Evolutionary conservation across 2,888 invertebrate species (phyloP).

Genomic region (Strigamia crassipes): DNA sequence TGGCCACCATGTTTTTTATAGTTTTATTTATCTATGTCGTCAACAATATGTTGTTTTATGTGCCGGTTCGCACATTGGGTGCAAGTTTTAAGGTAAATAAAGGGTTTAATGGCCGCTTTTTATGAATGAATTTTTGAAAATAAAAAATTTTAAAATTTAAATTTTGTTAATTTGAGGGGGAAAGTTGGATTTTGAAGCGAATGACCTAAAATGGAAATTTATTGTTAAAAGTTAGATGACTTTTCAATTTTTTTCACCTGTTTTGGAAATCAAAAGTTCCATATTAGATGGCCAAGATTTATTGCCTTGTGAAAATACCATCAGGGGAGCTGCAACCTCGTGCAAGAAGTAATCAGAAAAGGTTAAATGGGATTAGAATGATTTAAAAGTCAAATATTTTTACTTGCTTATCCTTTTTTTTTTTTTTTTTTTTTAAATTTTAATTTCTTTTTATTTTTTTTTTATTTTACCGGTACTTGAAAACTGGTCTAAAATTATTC

Average conservation of each 20-base stretch:
- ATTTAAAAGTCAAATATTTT: slow-evolving; percentile 16
- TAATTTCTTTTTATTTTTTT: neutral
- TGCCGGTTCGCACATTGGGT: no score
- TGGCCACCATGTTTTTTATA: neutral
- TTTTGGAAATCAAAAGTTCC: neutral
- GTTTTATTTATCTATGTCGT: neutral
- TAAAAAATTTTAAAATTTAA: neutral
- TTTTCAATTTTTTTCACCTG: neutral
- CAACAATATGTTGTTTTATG: no score
- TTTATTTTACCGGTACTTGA: neutral
- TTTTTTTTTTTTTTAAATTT: neutral
- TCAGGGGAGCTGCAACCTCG: neutral
- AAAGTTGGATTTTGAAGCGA: neutral
- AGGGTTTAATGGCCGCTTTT: neutral
- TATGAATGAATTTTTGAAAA: neutral
- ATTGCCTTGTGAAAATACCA: slow-evolving; percentile 2
- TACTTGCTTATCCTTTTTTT: neutral
- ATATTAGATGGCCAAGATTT: neutral
- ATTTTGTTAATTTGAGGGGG: no score
- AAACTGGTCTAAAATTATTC: neutral
- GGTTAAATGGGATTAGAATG: neutral
- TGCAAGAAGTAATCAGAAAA: neutral
- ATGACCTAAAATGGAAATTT: neutral
- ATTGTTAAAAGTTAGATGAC: neutral
- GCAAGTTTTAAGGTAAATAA: neutral